A percentile compares a stretch with the other conserved stretches of the same genome.
These are phyloP conservation scores for Frankliniella fusca DNA, from an alignment of 2,888 invertebrate species.

Conservation along the genomic window DNA sequence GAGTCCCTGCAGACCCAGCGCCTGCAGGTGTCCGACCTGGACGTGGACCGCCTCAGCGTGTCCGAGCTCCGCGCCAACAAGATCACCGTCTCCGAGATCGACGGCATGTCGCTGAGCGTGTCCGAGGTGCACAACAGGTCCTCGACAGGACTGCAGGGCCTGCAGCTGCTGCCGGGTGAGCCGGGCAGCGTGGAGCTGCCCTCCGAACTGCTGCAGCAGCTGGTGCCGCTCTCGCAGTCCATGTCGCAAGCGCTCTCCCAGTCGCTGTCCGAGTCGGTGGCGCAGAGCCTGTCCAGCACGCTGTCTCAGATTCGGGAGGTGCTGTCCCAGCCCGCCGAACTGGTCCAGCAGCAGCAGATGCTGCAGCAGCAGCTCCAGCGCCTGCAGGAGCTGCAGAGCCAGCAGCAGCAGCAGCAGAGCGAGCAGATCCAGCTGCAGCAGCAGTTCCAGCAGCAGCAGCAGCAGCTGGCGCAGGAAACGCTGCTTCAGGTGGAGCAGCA, in stretches of 20 bases:
- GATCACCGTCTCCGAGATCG: constrained; percentile 75
- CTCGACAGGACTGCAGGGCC: not conserved
- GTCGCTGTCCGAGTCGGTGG: not conserved
- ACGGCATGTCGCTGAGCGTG: constrained; percentile 67
- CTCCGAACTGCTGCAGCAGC: constrained; percentile 60
- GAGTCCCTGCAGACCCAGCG: constrained; percentile 53
- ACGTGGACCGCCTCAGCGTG: constrained; percentile 73
- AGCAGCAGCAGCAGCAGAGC: constrained; percentile 28
- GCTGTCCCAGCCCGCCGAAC: constrained; percentile 36
- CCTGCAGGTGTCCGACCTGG: constrained; percentile 68
- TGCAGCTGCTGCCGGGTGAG: constrained; percentile 47
- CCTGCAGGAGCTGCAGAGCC: constrained; percentile 43
- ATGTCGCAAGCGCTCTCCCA: constrained; percentile 7
- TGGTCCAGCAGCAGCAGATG: constrained; percentile 50
- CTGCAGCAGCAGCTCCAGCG: constrained; percentile 52
- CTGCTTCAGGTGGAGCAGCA: constrained; percentile 31
- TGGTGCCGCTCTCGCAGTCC: constrained; percentile 32
- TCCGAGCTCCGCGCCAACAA: constrained; percentile 74
- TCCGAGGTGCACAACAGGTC: constrained; percentile 59
- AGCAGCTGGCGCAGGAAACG: constrained; percentile 29
- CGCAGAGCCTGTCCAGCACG: not conserved
- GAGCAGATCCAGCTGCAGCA: constrained; percentile 29
- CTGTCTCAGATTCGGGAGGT: constrained; percentile 31
- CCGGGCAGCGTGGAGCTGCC: constrained; percentile 66
- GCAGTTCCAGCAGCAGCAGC: constrained; percentile 20